phyloP scores from a whole-genome alignment of 2,888 invertebrate species.

The Cerastoderma edule region DNA sequence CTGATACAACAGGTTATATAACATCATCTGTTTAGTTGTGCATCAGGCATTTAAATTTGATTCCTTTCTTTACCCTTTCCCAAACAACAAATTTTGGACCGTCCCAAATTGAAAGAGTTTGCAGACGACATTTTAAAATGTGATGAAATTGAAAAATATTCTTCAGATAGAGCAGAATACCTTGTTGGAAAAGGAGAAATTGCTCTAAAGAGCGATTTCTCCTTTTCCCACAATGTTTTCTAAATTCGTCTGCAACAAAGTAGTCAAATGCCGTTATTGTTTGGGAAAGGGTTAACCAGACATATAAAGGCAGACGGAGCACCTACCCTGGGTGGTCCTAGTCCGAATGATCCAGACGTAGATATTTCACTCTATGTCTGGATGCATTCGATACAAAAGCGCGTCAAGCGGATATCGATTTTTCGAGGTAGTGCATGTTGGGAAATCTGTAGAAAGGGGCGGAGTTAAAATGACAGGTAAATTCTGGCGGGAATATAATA shows the following conservation, averaged over 20 bases:
- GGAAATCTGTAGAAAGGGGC: too few species aligned
- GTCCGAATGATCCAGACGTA: too few species aligned
- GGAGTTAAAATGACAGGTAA: too few species aligned
- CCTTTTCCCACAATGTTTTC: background rate
- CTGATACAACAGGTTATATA: too few species aligned
- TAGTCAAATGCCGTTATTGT: background rate
- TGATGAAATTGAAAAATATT: background rate
- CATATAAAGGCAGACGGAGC: too few species aligned
- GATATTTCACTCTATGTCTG: too few species aligned
- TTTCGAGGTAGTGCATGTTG: too few species aligned
- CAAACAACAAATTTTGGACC: background rate
- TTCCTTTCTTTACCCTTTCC: background rate
- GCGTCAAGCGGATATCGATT: too few species aligned
- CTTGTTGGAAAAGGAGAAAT: background rate
- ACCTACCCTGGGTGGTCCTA: background rate
- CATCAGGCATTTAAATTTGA: too few species aligned
- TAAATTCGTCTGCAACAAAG: background rate
- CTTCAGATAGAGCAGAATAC: background rate
- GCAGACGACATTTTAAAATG: background rate
- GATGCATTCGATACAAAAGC: too few species aligned
- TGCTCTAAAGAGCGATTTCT: background rate
- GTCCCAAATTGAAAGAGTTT: background rate
- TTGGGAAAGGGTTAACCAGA: background rate
- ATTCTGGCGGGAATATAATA: too few species aligned
- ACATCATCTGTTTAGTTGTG: too few species aligned